A percentile compares a stretch with the other conserved stretches of the same genome.
phyloP scores from a whole-genome alignment of 2,797 vertebrate species.

The Dipus sagitta region DNA sequence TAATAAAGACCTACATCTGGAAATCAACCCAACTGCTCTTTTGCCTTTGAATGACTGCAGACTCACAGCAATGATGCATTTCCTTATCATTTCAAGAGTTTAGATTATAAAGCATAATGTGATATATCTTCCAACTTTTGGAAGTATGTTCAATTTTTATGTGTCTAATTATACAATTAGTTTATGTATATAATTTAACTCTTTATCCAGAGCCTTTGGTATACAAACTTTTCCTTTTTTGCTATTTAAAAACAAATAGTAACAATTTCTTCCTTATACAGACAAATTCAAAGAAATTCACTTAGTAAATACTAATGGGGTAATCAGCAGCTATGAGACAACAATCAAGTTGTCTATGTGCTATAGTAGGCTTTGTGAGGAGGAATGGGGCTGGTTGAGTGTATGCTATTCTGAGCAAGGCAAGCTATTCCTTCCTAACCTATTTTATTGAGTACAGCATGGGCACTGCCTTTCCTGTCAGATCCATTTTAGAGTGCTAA shows the following conservation, averaged over 20 bases:
- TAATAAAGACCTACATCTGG: background rate
- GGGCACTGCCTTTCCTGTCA: background rate
- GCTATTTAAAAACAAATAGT: slow-evolving; percentile 48
- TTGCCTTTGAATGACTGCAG: background rate
- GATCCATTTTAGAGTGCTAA: background rate
- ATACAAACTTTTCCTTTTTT: background rate
- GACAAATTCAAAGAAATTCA: slow-evolving; percentile 31
- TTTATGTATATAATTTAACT: too few relatives aligned
- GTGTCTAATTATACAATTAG: background rate
- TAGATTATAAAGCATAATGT: background rate
- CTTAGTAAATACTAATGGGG: slow-evolving; percentile 47
- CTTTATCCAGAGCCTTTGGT: background rate
- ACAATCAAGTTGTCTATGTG: background rate
- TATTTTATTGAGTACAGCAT: background rate
- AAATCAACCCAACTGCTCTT: background rate
- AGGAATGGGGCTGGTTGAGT: background rate
- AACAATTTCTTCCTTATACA: background rate
- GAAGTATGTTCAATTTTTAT: background rate
- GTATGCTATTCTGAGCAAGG: background rate
- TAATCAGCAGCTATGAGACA: slow-evolving; percentile 2
- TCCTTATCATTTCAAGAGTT: background rate
- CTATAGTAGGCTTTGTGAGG: background rate
- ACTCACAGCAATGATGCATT: background rate
- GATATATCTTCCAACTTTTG: background rate
- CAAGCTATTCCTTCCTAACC: background rate